Evolutionary conservation across 2,113 vertebrate species (phyloP).

Genomic region (Sylvietta virens): DNA sequence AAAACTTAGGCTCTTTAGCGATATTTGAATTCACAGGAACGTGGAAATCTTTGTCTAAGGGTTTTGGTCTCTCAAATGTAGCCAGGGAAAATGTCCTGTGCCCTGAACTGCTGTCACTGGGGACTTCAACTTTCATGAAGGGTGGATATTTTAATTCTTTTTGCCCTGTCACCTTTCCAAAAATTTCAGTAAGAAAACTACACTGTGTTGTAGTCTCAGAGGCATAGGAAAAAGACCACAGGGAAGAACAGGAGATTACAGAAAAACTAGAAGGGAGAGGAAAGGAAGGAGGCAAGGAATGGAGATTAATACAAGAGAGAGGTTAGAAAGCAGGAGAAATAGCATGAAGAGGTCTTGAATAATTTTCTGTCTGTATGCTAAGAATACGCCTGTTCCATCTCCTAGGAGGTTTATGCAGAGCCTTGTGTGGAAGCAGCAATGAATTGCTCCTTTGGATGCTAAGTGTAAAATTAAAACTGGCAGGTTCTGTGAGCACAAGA

Average conservation of each 20-base stretch:
- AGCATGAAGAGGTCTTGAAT: background rate
- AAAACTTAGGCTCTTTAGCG: background rate
- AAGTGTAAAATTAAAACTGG: constrained; percentile 37
- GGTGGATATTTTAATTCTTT: background rate
- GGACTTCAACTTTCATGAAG: background rate
- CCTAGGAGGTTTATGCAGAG: background rate
- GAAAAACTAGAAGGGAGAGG: background rate
- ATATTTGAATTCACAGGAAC: background rate
- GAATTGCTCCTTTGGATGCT: background rate
- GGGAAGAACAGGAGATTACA: background rate
- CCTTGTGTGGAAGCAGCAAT: background rate
- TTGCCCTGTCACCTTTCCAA: background rate
- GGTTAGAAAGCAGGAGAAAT: background rate
- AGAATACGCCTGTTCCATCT: background rate
- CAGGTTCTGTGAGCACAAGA: background rate
- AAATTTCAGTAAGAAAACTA: background rate
- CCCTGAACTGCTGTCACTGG: background rate
- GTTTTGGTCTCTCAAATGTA: background rate
- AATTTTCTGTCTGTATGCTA: background rate
- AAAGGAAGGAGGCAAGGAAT: background rate
- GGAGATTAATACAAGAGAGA: background rate
- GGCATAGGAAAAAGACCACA: background rate
- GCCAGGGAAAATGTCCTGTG: background rate
- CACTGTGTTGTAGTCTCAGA: background rate
- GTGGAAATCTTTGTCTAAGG: background rate